Evolutionary conservation across 2,888 invertebrate genomes (phyloP).

Genomic region (Tenthredo amoena): DNA sequence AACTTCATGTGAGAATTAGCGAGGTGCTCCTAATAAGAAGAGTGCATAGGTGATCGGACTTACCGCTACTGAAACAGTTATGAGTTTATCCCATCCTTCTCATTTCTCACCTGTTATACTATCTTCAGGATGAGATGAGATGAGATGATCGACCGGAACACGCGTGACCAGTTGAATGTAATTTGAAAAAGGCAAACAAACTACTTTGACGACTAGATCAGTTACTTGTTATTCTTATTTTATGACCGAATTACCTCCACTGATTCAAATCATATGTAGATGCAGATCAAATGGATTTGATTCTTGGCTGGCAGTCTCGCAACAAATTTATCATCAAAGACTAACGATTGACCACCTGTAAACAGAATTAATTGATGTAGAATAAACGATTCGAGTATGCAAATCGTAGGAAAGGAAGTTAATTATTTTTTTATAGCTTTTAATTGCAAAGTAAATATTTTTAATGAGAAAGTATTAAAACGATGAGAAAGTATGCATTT

Average conservation of each 20-base stretch:
- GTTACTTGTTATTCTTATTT: conserved; percentile 13
- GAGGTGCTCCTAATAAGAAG: conserved; percentile 75
- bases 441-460: conserved; percentile 1
- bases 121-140: conserved; percentile 20
- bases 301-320: background rate
- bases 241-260: background rate
- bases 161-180: conserved; percentile 30
- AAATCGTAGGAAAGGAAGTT: background rate
- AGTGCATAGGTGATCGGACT: conserved; percentile 69
- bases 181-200: conserved; percentile 25
- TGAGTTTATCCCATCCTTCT: conserved; percentile 59
- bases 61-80: conserved; percentile 76
- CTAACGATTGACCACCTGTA: background rate
- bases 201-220: background rate
- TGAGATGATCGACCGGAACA: conserved; percentile 43
- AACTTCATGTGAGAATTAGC: conserved; percentile 66
- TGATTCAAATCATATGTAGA: background rate
- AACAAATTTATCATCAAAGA: background rate
- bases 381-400: background rate
- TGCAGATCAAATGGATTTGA: background rate
- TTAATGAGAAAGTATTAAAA: conserved; percentile 21
- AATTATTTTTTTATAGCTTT: background rate
- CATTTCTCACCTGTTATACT: conserved; percentile 45
- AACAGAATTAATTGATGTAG: background rate
- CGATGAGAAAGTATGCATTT: conserved; percentile 17